Percentiles rank a stretch among this genome's conserved stretches.
These are phyloP conservation scores for Aphelocoma californica DNA, from an alignment of 2,797 vertebrate genomes.

Conservation along the genomic window DNA sequence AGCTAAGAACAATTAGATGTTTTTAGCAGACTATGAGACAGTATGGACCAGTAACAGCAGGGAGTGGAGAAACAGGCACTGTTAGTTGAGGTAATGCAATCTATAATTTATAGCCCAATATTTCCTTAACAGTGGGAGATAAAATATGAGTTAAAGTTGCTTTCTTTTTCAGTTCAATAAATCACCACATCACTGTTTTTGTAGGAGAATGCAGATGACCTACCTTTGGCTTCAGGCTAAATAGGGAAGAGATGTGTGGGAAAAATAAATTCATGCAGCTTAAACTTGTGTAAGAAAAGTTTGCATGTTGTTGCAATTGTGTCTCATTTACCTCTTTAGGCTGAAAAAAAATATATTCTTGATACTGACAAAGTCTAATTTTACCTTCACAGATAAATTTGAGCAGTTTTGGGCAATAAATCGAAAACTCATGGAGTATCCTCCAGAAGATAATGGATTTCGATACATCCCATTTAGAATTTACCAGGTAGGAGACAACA, in stretches of 20 bases:
- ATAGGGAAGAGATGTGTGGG: neutral
- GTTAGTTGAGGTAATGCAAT: neutral
- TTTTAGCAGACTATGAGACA: neutral
- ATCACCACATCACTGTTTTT: neutral
- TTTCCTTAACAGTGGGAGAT: neutral
- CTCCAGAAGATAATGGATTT: conserved; percentile 93
- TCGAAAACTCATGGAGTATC: conserved; percentile 97
- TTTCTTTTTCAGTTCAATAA: conserved; percentile 21
- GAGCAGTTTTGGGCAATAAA: conserved; percentile 99
- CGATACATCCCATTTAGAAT: conserved; percentile 98
- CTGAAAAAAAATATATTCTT: neutral
- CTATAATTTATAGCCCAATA: neutral
- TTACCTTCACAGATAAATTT: conserved; percentile 89
- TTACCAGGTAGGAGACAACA: conserved; percentile 87
- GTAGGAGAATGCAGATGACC: neutral
- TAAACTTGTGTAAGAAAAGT: neutral
- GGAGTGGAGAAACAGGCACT: neutral
- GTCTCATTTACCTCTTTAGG: neutral
- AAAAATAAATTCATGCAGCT: neutral
- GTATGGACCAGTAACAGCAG: neutral
- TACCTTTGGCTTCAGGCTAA: neutral
- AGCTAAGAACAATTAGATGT: neutral
- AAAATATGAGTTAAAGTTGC: neutral
- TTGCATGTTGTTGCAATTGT: neutral
- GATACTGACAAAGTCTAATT: conserved; percentile 17